Evolutionary conservation across 2,888 invertebrate genomes (phyloP), one percentile per base, ranked within the genome.

Genomic region (Mesorhabditis spiculigera): DNA sequence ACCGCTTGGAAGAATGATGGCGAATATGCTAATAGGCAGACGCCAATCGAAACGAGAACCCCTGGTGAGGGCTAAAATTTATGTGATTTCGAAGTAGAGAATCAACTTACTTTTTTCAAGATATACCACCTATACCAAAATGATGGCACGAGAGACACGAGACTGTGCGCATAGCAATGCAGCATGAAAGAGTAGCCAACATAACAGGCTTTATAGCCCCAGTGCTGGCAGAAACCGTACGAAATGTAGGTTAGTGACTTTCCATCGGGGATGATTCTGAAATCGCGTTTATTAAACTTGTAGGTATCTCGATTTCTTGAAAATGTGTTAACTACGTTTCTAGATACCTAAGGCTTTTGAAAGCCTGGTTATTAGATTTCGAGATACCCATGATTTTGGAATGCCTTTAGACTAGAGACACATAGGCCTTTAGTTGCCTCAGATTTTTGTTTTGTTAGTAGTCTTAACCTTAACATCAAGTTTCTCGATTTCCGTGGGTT

Each of bases 71-170:
- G 58, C 58, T 3, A n/a, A 50, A 50, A 50, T 10, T 50, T 50
- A 2, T 50, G 10, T 2, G 8, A 13, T 50, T 13, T 13, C 3
- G 10, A 3, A 50, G n/a, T 3, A 13, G 8, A 2, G n/a, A 10
- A 2, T 13, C 10, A 50, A n/a, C 58, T 50, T 50, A 50, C 58
- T 13, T 50, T 10, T n/a, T 50, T 50, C n/a, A 50, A n/a, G n/a
- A 50, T 50, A n/a, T 50, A 50, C 58, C 58, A 50, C n/a, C 58
- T 10, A 50, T 50, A 50, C 58, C 58, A 50, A 50, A 50, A 50
- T 2, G 58, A 50, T 1, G 58, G 58, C 1, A 50, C n/a, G 1
- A 50, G 3, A 10, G 58, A 50, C 2, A 50, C n/a, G n/a, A 50
- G 58, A 50, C 58, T 50, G 3, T 50, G 58, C 1, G 58, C 58